A percentile compares a stretch with the other conserved stretches of the same genome.
Conservation (phyloP, 1,140 invertebrate genomes). For the Drosophila carrolli region DNA sequence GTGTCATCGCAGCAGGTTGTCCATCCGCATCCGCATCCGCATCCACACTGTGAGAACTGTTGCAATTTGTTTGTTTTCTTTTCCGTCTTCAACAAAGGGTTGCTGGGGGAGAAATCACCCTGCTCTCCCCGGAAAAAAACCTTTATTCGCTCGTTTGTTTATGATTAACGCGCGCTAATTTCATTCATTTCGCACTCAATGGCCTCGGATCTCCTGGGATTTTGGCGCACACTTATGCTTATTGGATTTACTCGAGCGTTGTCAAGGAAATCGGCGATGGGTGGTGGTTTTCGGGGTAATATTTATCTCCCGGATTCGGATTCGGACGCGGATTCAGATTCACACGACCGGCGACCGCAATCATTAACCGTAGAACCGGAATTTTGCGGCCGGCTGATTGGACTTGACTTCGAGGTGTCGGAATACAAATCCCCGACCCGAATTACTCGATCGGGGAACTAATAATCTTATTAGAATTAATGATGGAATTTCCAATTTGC, state of each 20-base stretch:
- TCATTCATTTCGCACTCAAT: constrained; percentile 74
- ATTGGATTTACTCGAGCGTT: constrained; percentile 60
- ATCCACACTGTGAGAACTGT: constrained; percentile 65
- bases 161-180: constrained; percentile 81
- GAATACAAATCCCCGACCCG: constrained; percentile 54
- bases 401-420: constrained; percentile 72
- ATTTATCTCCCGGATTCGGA: constrained; percentile 36
- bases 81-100: constrained; percentile 37
- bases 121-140: constrained; percentile 5
- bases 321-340: constrained; percentile 8
- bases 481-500: constrained; percentile 77
- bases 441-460: constrained; percentile 64
- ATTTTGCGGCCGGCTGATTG: constrained; percentile 46
- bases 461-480: constrained; percentile 83
- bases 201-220: constrained; percentile 54
- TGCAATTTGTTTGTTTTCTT: constrained; percentile 70
- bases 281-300: constrained; percentile 17
- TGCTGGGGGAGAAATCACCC: constrained; percentile 11
- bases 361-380: constrained; percentile 32
- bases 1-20: constrained; percentile 69
- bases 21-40: background rate
- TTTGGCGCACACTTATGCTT: constrained; percentile 65
- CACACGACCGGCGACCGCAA: constrained; percentile 60
- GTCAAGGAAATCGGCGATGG: background rate
- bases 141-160: constrained; percentile 58